Percentiles rank a stretch among this genome's conserved stretches.
phyloP scores from a whole-genome alignment of 2,113 vertebrate species.

The Otus sunia region DNA sequence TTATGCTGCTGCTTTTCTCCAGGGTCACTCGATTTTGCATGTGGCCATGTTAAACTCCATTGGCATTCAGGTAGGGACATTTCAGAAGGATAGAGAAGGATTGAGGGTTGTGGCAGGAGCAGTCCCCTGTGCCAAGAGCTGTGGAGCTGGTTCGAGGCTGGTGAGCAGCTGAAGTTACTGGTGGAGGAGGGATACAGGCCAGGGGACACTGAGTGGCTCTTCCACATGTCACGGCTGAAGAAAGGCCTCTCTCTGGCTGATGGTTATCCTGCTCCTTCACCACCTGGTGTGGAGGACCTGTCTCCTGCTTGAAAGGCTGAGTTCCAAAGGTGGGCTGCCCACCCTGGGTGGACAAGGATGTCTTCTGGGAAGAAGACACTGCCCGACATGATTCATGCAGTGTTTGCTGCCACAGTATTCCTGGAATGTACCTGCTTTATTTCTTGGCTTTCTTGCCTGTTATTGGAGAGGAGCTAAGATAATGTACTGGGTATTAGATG shows the following conservation, averaged over 20 bases:
- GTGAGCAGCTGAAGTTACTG: not conserved
- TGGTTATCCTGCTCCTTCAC: not conserved
- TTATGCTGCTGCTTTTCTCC: not conserved
- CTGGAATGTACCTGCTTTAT: slow-evolving; percentile 43
- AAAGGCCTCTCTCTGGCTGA: not conserved
- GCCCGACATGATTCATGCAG: not conserved
- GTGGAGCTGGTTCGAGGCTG: fast-evolving
- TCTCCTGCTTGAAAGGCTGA: not conserved
- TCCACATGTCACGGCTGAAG: not conserved
- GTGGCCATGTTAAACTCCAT: fast-evolving
- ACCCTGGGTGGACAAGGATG: fast-evolving
- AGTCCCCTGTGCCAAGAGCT: not conserved
- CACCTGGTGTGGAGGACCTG: not conserved
- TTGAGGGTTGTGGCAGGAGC: not conserved
- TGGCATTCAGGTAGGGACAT: not conserved
- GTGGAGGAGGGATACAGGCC: not conserved
- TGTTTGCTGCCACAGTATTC: not conserved
- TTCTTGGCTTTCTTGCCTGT: not conserved
- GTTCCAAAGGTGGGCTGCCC: not conserved
- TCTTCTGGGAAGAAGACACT: not conserved
- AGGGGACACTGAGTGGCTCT: fast-evolving
- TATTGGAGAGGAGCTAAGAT: not conserved
- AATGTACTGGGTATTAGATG: not conserved
- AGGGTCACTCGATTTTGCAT: not conserved
- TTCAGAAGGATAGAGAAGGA: not conserved